Conservation (phyloP, 2,888 invertebrate genomes). For the Sycophila texana region DNA sequence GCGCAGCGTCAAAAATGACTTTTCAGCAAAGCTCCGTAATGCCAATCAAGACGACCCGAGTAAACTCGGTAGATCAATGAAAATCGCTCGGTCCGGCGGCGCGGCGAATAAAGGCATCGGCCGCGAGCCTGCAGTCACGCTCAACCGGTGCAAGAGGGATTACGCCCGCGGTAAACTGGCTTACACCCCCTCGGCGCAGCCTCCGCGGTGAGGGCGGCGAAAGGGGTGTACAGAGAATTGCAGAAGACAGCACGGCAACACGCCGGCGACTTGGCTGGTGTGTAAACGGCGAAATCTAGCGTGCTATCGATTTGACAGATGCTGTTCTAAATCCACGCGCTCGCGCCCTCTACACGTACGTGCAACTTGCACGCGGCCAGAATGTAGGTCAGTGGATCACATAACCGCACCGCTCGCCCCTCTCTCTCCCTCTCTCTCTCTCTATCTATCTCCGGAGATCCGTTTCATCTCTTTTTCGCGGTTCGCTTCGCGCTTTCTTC, state of each 20-base stretch:
- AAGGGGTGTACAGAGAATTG: neutral
- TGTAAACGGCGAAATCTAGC: slow-evolving; percentile 67
- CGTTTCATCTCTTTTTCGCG: slow-evolving; percentile 21
- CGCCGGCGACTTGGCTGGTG: slow-evolving; percentile 46
- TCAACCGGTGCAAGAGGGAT: too few species aligned
- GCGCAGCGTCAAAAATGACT: too few species aligned
- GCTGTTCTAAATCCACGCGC: slow-evolving; percentile 71
- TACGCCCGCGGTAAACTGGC: too few species aligned
- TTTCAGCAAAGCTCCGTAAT: too few species aligned
- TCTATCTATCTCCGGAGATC: slow-evolving; percentile 20
- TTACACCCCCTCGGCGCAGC: neutral
- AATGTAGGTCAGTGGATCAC: slow-evolving; percentile 73
- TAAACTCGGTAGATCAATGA: too few species aligned
- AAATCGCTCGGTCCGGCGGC: too few species aligned
- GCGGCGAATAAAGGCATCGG: too few species aligned
- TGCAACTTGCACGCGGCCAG: slow-evolving; percentile 64
- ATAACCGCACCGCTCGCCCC: slow-evolving; percentile 62
- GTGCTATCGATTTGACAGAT: slow-evolving; percentile 71
- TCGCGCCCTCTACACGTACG: slow-evolving; percentile 61
- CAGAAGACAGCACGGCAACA: neutral
- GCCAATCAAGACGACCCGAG: too few species aligned
- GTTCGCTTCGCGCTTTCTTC: slow-evolving; percentile 4
- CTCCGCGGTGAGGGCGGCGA: neutral
- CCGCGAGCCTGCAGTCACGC: too few species aligned
- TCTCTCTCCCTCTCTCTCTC: slow-evolving; percentile 10